These are phyloP conservation scores for Strigops habroptila DNA, from an alignment of 2,113 vertebrate genomes.

Conservation along the genomic window DNA sequence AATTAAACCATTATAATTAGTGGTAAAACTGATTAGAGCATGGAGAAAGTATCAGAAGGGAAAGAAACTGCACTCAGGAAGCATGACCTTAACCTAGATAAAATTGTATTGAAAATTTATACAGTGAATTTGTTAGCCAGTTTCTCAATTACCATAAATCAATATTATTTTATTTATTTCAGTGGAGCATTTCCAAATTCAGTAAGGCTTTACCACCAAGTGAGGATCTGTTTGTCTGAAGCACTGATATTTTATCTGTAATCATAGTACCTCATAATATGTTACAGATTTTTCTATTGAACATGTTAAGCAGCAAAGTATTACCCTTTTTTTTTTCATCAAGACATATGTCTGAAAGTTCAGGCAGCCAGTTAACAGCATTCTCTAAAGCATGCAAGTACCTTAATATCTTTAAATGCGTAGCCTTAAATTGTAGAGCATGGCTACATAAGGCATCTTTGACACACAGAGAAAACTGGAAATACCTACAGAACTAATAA, in stretches of 20 bases:
- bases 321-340: not conserved
- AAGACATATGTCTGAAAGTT: not conserved
- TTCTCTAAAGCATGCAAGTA: not conserved
- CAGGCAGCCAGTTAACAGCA: not conserved
- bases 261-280: not conserved
- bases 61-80: not conserved
- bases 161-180: not conserved
- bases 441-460: not conserved
- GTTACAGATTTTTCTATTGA: not conserved
- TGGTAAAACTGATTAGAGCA: not conserved
- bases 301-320: not conserved
- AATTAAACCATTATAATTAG: not conserved
- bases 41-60: not conserved
- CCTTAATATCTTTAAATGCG: not conserved
- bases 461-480: not conserved
- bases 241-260: not conserved
- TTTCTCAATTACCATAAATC: constrained; percentile 8
- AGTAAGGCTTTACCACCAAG: not conserved
- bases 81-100: not conserved
- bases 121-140: not conserved
- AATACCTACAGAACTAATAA: not conserved
- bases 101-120: not conserved
- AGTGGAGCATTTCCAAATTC: not conserved
- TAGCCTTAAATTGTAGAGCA: not conserved
- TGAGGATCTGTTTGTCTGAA: not conserved